phyloP scores from a whole-genome alignment of 2,888 invertebrate species.

The Tromatobia lineatoria region DNA sequence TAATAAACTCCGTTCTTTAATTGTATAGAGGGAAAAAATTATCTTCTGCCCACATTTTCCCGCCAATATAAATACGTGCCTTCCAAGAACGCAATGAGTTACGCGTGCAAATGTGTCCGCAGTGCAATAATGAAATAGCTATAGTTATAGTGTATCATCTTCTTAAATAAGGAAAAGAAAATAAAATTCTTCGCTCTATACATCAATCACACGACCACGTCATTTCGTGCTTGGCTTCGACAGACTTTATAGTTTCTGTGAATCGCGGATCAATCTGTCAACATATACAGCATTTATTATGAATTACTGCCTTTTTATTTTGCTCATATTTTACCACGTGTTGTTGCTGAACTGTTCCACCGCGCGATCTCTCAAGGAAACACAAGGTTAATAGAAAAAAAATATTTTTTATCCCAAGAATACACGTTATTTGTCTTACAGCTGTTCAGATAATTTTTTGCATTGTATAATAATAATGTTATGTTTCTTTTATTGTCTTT shows the following conservation, averaged over 20 bases:
- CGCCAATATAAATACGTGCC: background rate
- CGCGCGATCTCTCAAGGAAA: background rate
- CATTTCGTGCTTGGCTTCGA: background rate
- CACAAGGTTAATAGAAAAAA: slow-evolving; percentile 22
- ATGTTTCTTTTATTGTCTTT: no score
- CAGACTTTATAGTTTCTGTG: background rate
- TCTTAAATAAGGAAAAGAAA: slow-evolving; percentile 16
- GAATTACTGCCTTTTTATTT: background rate
- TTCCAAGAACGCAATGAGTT: background rate
- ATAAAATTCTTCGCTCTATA: slow-evolving; percentile 1
- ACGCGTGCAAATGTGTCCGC: background rate
- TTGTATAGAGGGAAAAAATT: background rate
- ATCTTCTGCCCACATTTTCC: slow-evolving; percentile 1
- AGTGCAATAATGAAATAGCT: background rate
- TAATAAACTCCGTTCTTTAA: background rate
- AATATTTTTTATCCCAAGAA: background rate
- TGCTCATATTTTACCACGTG: background rate
- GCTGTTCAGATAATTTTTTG: background rate
- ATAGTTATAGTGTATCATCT: background rate
- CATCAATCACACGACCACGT: slow-evolving; percentile 6
- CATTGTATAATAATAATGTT: no score
- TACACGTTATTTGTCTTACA: background rate
- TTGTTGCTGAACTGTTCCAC: background rate
- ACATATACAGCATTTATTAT: background rate
- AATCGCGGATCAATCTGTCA: background rate